These are phyloP conservation scores for Drosophila subobscura DNA, from an alignment of 1,140 invertebrate genomes.

Conservation along the genomic window DNA sequence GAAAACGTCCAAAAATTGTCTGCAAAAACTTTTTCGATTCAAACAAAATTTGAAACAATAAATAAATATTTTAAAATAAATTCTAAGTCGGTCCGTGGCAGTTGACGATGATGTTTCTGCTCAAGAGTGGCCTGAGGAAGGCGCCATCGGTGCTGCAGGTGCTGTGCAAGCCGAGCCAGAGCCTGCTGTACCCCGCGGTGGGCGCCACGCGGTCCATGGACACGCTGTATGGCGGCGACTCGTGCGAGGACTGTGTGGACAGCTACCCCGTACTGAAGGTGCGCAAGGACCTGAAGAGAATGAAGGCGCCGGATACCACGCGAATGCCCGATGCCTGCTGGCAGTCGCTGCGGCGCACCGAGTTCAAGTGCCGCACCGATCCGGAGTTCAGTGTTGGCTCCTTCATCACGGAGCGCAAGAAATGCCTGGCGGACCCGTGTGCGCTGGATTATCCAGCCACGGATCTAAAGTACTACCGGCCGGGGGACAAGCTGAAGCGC, in stretches of 20 bases:
- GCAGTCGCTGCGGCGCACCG: constrained; percentile 38
- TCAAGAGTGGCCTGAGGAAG: no score
- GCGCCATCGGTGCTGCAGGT: no score
- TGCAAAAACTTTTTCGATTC: no score
- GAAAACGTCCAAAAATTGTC: no score
- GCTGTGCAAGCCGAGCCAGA: no score
- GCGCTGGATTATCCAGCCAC: constrained; percentile 5
- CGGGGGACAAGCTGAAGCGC: constrained; percentile 44
- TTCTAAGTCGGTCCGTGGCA: no score
- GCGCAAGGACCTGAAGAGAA: constrained; percentile 16
- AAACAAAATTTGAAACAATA: no score
- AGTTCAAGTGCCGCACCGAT: constrained; percentile 65
- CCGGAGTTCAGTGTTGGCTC: constrained; percentile 32
- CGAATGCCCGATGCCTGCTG: constrained; percentile 35
- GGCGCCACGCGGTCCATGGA: constrained; percentile 4
- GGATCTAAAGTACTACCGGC: constrained; percentile 36
- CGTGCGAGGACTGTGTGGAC: constrained; percentile 25
- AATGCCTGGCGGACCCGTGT: constrained; percentile 24
- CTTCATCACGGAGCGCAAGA: constrained; percentile 26
- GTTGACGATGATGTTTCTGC: no score
- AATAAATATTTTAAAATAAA: no score
- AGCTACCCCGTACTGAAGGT: neutral
- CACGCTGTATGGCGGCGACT: constrained; percentile 18
- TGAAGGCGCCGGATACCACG: constrained; percentile 1
- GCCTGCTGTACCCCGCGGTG: neutral